A percentile compares a stretch with the other conserved stretches of the same genome.
phyloP scores from a whole-genome alignment of 2,113 vertebrate species.

The Bufo bufo region DNA sequence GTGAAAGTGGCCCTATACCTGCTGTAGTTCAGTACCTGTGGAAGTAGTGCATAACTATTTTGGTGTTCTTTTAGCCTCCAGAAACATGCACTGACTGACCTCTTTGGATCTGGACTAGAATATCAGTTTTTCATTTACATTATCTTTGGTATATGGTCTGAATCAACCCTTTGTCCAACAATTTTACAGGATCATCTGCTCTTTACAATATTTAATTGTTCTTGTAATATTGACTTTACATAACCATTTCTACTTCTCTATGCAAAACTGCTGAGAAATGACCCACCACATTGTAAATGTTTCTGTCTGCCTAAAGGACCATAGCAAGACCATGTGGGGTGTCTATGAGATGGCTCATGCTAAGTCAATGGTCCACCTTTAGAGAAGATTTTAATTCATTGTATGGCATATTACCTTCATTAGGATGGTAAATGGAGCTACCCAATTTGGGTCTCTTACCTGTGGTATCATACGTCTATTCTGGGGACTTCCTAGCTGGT shows the following conservation, averaged over 20 bases:
- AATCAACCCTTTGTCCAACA: not conserved
- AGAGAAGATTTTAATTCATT: not conserved
- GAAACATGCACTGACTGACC: too few relatives aligned
- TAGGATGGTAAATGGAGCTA: not conserved
- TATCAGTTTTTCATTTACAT: not conserved
- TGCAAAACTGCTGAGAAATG: not conserved
- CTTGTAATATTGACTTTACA: not conserved
- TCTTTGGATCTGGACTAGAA: too few relatives aligned
- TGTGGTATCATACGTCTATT: not conserved
- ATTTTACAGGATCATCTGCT: not conserved
- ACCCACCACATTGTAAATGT: not conserved
- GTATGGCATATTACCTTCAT: not conserved
- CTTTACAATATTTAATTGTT: not conserved
- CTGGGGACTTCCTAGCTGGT: conserved; percentile 42
- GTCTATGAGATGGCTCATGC: too few relatives aligned
- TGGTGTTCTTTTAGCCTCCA: too few relatives aligned
- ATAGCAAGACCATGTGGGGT: not conserved
- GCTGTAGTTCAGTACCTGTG: too few relatives aligned
- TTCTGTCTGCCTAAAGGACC: not conserved
- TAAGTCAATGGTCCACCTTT: not conserved
- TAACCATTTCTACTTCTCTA: not conserved
- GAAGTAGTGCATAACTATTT: too few relatives aligned
- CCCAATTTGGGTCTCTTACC: not conserved
- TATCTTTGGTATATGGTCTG: not conserved
- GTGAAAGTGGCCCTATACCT: too few relatives aligned